Conservation (phyloP, 2,888 invertebrate species). For the Mimas tiliae region DNA sequence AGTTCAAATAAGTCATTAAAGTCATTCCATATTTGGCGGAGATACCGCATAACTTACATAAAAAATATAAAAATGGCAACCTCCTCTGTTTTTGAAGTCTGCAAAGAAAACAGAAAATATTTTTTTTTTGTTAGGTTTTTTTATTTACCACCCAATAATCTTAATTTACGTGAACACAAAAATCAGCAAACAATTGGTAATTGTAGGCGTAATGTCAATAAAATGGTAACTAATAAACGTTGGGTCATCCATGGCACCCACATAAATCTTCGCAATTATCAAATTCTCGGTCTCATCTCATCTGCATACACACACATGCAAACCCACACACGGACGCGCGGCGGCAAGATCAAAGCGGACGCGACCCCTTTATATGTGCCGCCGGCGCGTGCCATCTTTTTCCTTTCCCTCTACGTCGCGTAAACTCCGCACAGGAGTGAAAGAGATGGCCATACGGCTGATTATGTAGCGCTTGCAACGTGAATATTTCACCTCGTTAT, state of each 20-base stretch:
- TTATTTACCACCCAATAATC: background rate
- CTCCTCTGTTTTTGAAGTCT: too few relatives aligned
- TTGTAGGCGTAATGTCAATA: conserved; percentile 6
- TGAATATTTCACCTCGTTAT: conserved; percentile 86
- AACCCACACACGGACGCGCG: conserved; percentile 74
- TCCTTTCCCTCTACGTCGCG: conserved; percentile 63
- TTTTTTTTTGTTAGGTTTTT: too few relatives aligned
- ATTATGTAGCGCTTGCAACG: conserved; percentile 80
- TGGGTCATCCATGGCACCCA: conserved; percentile 48
- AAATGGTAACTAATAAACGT: conserved; percentile 26
- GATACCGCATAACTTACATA: too few relatives aligned
- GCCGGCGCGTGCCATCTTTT: conserved; percentile 80
- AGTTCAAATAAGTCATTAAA: too few relatives aligned
- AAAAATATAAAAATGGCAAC: too few relatives aligned
- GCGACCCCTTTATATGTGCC: conserved; percentile 82
- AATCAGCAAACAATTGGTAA: background rate
- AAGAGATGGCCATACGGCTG: conserved; percentile 65
- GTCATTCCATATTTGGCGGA: too few relatives aligned
- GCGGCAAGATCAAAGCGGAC: conserved; percentile 81
- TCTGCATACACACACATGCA: conserved; percentile 76
- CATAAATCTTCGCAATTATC: conserved; percentile 84
- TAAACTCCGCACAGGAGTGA: conserved; percentile 61
- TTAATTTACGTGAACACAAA: background rate
- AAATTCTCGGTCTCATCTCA: conserved; percentile 78
- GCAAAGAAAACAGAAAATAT: too few relatives aligned